phyloP scores from a whole-genome alignment of 2,888 invertebrate genomes.

The Drosophila limbata region DNA sequence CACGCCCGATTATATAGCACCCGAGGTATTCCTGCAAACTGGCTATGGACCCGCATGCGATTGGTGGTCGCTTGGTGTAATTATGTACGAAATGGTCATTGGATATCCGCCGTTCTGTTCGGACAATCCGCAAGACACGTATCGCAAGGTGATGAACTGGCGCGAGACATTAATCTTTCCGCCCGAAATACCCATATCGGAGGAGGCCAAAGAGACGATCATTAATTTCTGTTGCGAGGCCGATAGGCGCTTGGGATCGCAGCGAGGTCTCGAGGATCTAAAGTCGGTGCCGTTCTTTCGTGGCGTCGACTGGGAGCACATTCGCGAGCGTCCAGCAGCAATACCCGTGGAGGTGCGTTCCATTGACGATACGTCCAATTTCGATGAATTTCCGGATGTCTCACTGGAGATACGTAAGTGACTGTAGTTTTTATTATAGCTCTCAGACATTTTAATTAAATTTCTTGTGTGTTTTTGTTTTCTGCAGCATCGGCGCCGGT shows the following conservation, averaged over 20 bases:
- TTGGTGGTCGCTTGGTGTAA: slow-evolving; percentile 99
- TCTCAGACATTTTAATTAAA: neutral
- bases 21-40: slow-evolving; percentile 98
- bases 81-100: slow-evolving; percentile 99
- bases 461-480: neutral
- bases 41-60: slow-evolving; percentile 99
- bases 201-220: slow-evolving; percentile 98
- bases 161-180: slow-evolving; percentile 99
- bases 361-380: slow-evolving; percentile 99
- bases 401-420: slow-evolving; percentile 98
- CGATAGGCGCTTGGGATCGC: slow-evolving; percentile 95
- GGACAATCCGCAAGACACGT: slow-evolving; percentile 89
- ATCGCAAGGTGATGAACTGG: slow-evolving; percentile 99
- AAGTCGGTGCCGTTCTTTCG: slow-evolving; percentile 97
- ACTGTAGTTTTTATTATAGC: neutral
- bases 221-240: slow-evolving; percentile 98
- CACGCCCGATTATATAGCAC: slow-evolving; percentile 99
- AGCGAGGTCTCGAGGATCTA: slow-evolving; percentile 96
- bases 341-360: slow-evolving; percentile 99
- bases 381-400: slow-evolving; percentile 99
- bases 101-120: slow-evolving; percentile 99
- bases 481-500: slow-evolving; percentile 92
- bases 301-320: slow-evolving; percentile 99
- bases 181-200: slow-evolving; percentile 99
- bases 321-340: slow-evolving; percentile 98